phyloP scores from a whole-genome alignment of 2,113 vertebrate species.

The Callipepla californica region DNA sequence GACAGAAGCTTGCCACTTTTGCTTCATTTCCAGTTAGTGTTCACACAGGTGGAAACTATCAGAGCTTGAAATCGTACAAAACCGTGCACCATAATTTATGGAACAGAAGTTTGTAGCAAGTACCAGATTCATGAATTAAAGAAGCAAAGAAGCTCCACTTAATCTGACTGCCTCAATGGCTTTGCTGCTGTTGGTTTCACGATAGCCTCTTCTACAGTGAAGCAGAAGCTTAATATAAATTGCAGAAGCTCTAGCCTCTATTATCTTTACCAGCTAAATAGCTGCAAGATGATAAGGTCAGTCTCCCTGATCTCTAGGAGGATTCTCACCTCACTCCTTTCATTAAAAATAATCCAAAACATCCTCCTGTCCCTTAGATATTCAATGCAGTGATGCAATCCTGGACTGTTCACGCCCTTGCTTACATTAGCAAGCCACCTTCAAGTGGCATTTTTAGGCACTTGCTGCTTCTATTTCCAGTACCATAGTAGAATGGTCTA shows the following conservation, averaged over 20 bases:
- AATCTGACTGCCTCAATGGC: neutral
- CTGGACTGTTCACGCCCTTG: neutral
- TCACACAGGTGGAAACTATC: neutral
- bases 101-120: neutral
- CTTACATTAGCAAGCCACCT: neutral
- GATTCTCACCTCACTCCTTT: neutral
- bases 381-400: neutral
- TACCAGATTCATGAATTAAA: conserved; percentile 5
- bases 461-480: neutral
- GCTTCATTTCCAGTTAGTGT: neutral
- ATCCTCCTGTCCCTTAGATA: neutral
- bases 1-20: neutral
- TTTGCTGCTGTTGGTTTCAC: neutral
- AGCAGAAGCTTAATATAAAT: neutral
- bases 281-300: neutral
- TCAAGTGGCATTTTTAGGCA: neutral
- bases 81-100: neutral
- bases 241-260: neutral
- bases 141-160: neutral
- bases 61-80: neutral
- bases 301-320: neutral
- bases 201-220: neutral
- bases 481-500: neutral
- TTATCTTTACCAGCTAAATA: neutral
- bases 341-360: neutral